Conservation (phyloP, 2,113 vertebrate species). For the Corythornis vintsioides region DNA sequence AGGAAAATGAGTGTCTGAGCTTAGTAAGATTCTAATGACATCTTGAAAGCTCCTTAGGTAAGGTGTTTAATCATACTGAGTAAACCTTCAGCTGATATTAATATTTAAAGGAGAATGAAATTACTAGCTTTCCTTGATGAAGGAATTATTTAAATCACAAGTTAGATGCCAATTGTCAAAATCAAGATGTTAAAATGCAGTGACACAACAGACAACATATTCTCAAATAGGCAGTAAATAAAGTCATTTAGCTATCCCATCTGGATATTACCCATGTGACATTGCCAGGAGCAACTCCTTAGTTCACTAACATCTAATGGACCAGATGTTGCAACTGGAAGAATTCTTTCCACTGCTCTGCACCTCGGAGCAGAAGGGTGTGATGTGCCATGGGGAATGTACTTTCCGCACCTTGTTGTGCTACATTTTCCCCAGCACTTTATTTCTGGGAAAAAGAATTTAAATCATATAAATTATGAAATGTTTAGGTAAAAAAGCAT, state of each 20-base stretch:
- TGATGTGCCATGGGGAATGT: neutral
- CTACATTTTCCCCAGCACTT: neutral
- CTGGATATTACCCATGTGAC: neutral
- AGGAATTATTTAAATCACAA: neutral
- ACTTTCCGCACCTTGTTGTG: neutral
- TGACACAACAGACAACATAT: neutral
- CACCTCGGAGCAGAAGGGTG: neutral
- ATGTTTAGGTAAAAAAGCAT: neutral
- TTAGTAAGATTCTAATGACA: neutral
- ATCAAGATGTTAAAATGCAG: neutral
- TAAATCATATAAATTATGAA: neutral
- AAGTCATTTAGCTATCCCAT: neutral
- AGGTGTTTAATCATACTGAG: neutral
- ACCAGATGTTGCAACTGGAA: constrained; percentile 37
- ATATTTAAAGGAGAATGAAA: neutral
- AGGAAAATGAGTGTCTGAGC: neutral
- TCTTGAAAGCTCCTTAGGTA: neutral
- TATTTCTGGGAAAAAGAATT: neutral
- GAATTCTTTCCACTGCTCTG: constrained; percentile 33
- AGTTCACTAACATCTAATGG: neutral
- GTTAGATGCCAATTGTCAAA: neutral
- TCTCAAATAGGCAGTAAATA: neutral
- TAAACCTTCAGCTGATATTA: neutral
- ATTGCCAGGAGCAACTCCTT: neutral
- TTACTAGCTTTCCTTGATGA: neutral